A percentile compares a stretch with the other conserved stretches of the same genome.
These are phyloP conservation scores for Cherax destructor DNA, from an alignment of 1,140 invertebrate species.

Conservation along the genomic window DNA sequence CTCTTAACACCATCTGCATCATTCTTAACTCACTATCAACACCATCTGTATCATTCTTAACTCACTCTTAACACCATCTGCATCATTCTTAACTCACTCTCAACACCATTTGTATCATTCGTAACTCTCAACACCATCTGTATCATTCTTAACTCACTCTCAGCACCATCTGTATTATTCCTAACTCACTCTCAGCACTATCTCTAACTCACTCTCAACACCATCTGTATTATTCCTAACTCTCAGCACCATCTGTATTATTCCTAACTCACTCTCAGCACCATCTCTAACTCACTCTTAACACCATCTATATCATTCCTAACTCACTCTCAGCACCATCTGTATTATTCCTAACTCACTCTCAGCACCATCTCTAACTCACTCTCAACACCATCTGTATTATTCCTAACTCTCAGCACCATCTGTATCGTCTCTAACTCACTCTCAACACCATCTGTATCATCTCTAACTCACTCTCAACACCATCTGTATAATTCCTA, in stretches of 20 bases:
- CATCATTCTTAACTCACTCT: background rate
- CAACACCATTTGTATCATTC: background rate
- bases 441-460: too few species aligned
- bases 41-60: too few species aligned
- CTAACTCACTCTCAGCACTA: background rate
- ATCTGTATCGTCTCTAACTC: too few species aligned
- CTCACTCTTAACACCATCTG: background rate
- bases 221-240: background rate
- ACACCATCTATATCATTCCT: background rate
- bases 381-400: background rate
- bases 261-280: background rate
- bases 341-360: background rate
- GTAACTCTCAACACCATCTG: background rate
- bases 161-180: background rate
- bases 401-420: background rate
- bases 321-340: background rate
- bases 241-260: background rate
- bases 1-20: background rate
- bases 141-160: background rate
- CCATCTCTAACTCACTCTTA: background rate
- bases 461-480: background rate
- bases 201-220: background rate
- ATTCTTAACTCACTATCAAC: background rate
- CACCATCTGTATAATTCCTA: background rate
- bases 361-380: too few species aligned